Evolutionary conservation across 2,888 invertebrate species (phyloP), one percentile per base, ranked within the genome.

Genomic region (Stomorhina lunata): DNA sequence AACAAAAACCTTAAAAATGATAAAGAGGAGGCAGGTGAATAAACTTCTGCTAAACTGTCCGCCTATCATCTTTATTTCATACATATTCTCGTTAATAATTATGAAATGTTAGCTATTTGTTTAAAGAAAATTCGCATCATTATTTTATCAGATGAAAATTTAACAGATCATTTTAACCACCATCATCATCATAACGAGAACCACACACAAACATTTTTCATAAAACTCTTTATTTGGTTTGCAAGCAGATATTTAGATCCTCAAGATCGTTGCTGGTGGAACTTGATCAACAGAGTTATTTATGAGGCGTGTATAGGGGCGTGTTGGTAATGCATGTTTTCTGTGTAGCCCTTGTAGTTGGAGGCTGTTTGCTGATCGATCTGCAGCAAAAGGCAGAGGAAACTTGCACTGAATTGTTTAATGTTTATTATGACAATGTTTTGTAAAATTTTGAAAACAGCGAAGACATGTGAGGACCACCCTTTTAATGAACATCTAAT

Each of bases 401-500:
- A n/a, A 50, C 37, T 32, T 40, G 61, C 15, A 69, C 59, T 50
- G 40, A 75, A 78, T 73, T 72, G 45, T 53, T 72, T 61, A 77
- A 65, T 29, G 72, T 72, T 77, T 81, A 73, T 77, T 79, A 79
- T 82, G 82, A 82, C 79, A 79, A 79, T 59, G 75, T 82, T 63
- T 57, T 73, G 45, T 65, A 48, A 40, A 40, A 32, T 72, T 65
- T 72, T 57, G 81, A 87, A 85, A 87, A 63, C 84, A 86, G 87
- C 88, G 89, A 88, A 89, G 89, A 89, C 89, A 89, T 88, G 89
- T 86, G 86, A 85, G 89, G 91, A 91, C 91, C 91, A 91, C 91
- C 91, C 91, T 90, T 91, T 91, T 91, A 91, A 91, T 91, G 90
- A 90, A 89, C 88, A 89, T 88, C 90, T 91, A 91, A 91, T 91